These are phyloP conservation scores for Mythimna ferrago DNA, from an alignment of 2,888 invertebrate species.

Conservation along the genomic window DNA sequence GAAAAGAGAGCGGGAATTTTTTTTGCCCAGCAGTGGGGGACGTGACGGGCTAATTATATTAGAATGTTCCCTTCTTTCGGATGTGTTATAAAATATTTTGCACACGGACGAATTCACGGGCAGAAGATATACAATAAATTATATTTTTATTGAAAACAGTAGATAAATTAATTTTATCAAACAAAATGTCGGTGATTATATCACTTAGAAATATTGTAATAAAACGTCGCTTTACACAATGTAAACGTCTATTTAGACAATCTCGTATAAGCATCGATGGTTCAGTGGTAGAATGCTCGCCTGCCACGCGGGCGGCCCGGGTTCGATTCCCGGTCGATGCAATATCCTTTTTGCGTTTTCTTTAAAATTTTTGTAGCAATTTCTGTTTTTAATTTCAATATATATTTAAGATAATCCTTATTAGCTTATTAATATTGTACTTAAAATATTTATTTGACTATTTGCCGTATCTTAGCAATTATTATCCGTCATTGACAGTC, in stretches of 20 bases:
- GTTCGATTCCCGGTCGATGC: slow-evolving; percentile 90
- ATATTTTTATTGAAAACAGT: not conserved
- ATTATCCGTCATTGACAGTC: not conserved
- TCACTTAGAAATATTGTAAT: not conserved
- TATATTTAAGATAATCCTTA: not conserved
- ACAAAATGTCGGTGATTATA: not conserved
- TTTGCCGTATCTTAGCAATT: too few relatives aligned
- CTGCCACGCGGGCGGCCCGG: slow-evolving; percentile 91
- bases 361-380: not conserved
- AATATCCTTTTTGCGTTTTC: slow-evolving; percentile 68
- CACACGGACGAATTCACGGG: too few relatives aligned
- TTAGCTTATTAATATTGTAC: not conserved
- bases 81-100: too few relatives aligned
- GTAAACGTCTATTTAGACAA: fast-evolving
- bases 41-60: too few relatives aligned
- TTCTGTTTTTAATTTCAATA: not conserved
- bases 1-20: too few relatives aligned
- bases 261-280: slow-evolving; percentile 84
- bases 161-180: not conserved
- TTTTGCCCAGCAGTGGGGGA: too few relatives aligned
- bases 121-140: not conserved
- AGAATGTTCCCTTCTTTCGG: too few relatives aligned
- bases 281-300: slow-evolving; percentile 91
- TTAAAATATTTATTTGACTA: not conserved
- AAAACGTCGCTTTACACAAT: not conserved